Percentiles rank a stretch among this genome's conserved stretches.
Evolutionary conservation across 2,797 vertebrate genomes (phyloP).

Genomic region (Argyrosomus regius): DNA sequence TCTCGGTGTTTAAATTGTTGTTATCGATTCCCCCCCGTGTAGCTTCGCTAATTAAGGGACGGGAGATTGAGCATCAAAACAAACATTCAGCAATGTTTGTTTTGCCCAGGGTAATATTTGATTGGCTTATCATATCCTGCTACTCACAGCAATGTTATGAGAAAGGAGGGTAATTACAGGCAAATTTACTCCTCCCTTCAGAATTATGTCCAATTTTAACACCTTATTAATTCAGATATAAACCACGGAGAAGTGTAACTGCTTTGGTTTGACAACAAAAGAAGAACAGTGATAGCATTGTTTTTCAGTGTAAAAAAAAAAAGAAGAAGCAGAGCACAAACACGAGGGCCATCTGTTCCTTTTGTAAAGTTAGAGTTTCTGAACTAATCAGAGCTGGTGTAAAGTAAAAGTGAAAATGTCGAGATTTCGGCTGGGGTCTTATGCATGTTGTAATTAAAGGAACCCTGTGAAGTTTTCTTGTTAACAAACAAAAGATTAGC

Average conservation of each 20-base stretch:
- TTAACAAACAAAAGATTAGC: not conserved
- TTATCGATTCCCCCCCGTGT: constrained; percentile 42
- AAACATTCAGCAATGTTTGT: constrained; percentile 43
- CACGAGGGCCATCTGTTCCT: constrained; percentile 8
- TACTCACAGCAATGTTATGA: constrained; percentile 29
- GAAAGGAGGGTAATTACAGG: constrained; percentile 46
- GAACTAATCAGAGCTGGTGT: not conserved
- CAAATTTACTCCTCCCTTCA: constrained; percentile 9
- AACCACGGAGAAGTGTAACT: not conserved
- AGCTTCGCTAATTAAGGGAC: constrained; percentile 58
- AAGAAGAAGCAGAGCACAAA: not conserved
- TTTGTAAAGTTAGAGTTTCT: not conserved
- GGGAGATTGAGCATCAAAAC: constrained; percentile 48
- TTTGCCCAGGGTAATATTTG: constrained; percentile 55
- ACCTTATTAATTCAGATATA: constrained; percentile 41
- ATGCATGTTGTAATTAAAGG: not conserved
- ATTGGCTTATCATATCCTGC: constrained; percentile 53
- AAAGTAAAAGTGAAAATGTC: not conserved
- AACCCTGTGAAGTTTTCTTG: not conserved
- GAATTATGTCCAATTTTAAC: constrained; percentile 28
- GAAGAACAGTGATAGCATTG: not conserved
- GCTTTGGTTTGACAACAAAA: constrained; percentile 7
- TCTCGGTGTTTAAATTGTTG: constrained; percentile 37
- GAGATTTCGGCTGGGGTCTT: not conserved
- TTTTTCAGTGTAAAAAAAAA: constrained; percentile 4